Percentiles rank a stretch among this genome's conserved stretches.
Evolutionary conservation across 1,140 invertebrate species (phyloP).

Genomic region (Pectinophora gossypiella): DNA sequence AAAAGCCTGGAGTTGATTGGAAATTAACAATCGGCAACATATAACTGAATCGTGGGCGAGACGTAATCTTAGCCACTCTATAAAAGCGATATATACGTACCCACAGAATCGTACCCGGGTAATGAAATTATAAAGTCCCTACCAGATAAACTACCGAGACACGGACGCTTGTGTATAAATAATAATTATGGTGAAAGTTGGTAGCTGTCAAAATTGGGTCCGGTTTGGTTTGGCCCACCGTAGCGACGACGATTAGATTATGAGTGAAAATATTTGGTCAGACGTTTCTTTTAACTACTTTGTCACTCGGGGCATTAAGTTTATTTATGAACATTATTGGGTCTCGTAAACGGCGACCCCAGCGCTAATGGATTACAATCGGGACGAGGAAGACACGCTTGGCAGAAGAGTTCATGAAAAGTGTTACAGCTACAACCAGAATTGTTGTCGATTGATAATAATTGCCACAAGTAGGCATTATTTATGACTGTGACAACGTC

Average conservation of each 20-base stretch:
- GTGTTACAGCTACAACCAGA: too few species aligned
- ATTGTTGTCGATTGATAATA: too few species aligned
- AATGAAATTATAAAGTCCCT: conserved; percentile 45
- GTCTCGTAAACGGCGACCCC: background rate
- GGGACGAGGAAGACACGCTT: too few species aligned
- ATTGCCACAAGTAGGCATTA: too few species aligned
- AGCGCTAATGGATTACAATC: too few species aligned
- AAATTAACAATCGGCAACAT: too few species aligned
- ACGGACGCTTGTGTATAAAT: conserved; percentile 38
- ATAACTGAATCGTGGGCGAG: too few species aligned
- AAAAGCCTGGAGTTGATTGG: too few species aligned
- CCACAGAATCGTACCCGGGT: background rate
- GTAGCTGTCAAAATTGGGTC: conserved; percentile 43
- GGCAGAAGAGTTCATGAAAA: too few species aligned
- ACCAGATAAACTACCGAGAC: conserved; percentile 34
- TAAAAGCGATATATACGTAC: background rate
- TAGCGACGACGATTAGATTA: conserved; percentile 29
- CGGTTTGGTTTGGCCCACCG: conserved; percentile 33
- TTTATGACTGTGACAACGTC: too few species aligned
- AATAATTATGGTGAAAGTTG: conserved; percentile 65
- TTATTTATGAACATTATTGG: background rate
- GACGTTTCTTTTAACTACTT: conserved; percentile 27
- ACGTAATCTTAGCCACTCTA: too few species aligned
- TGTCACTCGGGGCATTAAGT: background rate
- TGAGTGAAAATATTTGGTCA: conserved; percentile 40